phyloP scores from a whole-genome alignment of 1,140 invertebrate species.

The Brachionus sp. region DNA sequence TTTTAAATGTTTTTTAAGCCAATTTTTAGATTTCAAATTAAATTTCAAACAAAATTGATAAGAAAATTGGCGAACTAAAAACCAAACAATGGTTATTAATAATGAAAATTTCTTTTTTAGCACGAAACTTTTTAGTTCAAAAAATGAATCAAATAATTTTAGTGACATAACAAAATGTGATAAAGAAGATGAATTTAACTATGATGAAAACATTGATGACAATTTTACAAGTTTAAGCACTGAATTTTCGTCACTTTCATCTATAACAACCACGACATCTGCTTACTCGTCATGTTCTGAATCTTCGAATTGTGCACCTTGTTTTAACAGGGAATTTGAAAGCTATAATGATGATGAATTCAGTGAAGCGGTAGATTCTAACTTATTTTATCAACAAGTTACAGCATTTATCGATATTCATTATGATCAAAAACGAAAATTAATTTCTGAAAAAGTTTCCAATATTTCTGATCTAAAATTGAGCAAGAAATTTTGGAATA shows the following conservation, averaged over 20 bases:
- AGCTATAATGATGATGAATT: background rate
- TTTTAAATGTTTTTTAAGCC: constrained; percentile 9
- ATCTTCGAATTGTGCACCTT: background rate
- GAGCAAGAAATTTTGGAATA: background rate
- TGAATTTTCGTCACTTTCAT: constrained; percentile 12
- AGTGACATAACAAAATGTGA: background rate
- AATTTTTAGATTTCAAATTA: constrained; percentile 6
- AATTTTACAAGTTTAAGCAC: constrained; percentile 12
- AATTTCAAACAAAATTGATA: background rate
- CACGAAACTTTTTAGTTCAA: constrained; percentile 19
- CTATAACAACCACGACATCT: background rate
- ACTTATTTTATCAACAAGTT: background rate
- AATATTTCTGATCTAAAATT: background rate
- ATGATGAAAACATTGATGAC: constrained; percentile 26
- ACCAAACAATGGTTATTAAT: constrained; percentile 8
- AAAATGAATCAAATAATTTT: constrained; percentile 20
- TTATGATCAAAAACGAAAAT: background rate
- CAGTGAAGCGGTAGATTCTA: background rate
- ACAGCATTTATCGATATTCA: background rate
- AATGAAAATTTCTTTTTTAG: constrained; percentile 34
- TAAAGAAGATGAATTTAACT: background rate
- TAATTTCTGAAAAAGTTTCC: background rate
- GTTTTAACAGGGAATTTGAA: background rate
- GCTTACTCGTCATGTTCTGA: constrained; percentile 24
- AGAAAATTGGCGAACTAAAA: constrained; percentile 6